phyloP scores from a whole-genome alignment of 2,888 invertebrate genomes.

The Ypsolopha scabrella region DNA sequence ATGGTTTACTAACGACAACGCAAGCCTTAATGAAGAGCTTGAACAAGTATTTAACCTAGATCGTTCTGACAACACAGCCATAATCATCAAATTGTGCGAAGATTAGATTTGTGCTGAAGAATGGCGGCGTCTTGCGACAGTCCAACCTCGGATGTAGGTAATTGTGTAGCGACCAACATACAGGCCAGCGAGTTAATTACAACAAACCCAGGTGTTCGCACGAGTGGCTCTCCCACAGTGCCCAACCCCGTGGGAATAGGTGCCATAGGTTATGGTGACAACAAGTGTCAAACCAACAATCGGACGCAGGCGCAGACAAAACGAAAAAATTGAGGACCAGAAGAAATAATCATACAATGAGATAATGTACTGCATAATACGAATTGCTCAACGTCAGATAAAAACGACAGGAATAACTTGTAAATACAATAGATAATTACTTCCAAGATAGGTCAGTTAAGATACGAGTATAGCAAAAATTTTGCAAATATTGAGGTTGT shows the following conservation, averaged over 20 bases:
- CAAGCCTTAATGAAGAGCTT: conserved; percentile 19
- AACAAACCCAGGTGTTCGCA: conserved; percentile 39
- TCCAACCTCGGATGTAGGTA: conserved; percentile 49
- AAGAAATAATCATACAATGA: conserved; percentile 40
- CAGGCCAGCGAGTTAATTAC: conserved; percentile 27
- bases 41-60: conserved; percentile 30
- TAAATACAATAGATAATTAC: conserved; percentile 19
- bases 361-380: conserved; percentile 27
- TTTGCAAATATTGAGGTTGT: too few species aligned
- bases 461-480: too few species aligned
- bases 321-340: conserved; percentile 16
- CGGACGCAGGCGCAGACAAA: neutral
- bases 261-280: neutral
- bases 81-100: conserved; percentile 17
- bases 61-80: conserved; percentile 27
- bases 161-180: conserved; percentile 25
- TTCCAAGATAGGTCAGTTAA: too few species aligned
- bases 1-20: conserved; percentile 13
- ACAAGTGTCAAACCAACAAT: neutral
- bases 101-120: conserved; percentile 23
- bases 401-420: conserved; percentile 25
- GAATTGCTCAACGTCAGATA: conserved; percentile 32
- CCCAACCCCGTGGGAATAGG: conserved; percentile 1
- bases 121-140: conserved; percentile 41
- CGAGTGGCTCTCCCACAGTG: conserved; percentile 16